Evolutionary conservation across 2,888 invertebrate species (phyloP).

Genomic region (Calameuta idolon): DNA sequence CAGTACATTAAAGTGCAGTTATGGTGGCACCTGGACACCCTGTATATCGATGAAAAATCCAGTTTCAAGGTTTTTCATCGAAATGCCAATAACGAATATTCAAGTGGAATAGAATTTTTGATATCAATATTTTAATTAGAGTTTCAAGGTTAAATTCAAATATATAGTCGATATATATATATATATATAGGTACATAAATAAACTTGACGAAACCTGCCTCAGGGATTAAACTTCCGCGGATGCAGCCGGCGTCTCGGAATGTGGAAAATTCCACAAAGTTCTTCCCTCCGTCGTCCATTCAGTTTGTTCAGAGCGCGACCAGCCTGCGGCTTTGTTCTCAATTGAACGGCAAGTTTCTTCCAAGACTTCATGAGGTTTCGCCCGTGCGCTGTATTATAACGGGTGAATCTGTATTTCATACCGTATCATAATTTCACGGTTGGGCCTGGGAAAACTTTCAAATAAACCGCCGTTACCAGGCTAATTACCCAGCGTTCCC

Average conservation of each 20-base stretch:
- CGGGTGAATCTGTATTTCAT: neutral
- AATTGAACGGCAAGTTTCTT: neutral
- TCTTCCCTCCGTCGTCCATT: slow-evolving; percentile 2
- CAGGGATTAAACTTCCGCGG: neutral
- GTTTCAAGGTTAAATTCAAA: no score
- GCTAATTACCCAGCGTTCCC: neutral
- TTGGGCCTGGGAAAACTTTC: neutral
- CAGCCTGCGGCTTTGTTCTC: neutral
- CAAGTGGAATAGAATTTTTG: no score
- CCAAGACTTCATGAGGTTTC: neutral
- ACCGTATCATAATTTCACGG: neutral
- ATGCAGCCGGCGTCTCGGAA: neutral
- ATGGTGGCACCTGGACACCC: neutral
- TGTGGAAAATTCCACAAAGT: slow-evolving; percentile 1
- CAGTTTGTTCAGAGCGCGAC: neutral
- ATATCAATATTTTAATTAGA: no score
- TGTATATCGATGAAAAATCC: neutral
- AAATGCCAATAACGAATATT: no score
- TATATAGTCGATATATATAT: no score
- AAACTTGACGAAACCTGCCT: neutral
- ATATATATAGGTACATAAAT: no score
- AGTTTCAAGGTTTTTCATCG: neutral
- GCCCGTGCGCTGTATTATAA: neutral
- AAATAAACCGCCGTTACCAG: neutral
- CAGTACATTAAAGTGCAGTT: neutral